Conservation (phyloP, 2,113 vertebrate species). For the Sebastes schlegelii region DNA sequence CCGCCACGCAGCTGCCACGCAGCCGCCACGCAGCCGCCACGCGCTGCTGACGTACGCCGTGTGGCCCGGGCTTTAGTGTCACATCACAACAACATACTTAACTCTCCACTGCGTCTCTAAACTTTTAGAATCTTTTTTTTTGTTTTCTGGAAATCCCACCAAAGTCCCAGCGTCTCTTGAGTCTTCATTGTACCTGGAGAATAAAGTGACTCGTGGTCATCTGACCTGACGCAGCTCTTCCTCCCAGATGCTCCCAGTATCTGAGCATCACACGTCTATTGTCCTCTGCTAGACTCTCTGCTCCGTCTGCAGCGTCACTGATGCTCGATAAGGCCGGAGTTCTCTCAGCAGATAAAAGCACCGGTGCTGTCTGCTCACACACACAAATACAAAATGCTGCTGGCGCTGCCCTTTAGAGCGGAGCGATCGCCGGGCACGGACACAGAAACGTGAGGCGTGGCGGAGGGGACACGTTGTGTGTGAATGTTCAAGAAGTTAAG, state of each 20-base stretch:
- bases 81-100: too few species aligned
- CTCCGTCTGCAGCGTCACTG: conserved; percentile 12
- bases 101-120: not conserved
- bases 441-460: not conserved
- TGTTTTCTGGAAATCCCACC: not conserved
- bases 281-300: conserved; percentile 18
- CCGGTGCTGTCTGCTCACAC: not conserved
- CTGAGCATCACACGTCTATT: conserved; percentile 11
- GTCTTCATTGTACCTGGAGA: too few species aligned
- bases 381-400: not conserved
- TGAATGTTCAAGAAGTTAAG: not conserved
- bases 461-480: conserved; percentile 7
- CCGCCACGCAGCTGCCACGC: too few species aligned
- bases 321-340: conserved; percentile 23
- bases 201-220: not conserved
- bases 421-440: conserved; percentile 5
- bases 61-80: too few species aligned
- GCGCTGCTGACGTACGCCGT: too few species aligned
- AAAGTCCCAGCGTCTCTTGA: not conserved
- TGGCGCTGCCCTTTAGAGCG: conserved; percentile 28
- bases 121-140: not conserved
- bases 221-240: not conserved
- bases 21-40: too few species aligned
- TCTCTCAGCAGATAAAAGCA: conserved; percentile 29
- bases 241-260: not conserved